These are phyloP conservation scores for Darevskia mixta DNA, from an alignment of 2,797 vertebrate genomes.

Conservation along the genomic window DNA sequence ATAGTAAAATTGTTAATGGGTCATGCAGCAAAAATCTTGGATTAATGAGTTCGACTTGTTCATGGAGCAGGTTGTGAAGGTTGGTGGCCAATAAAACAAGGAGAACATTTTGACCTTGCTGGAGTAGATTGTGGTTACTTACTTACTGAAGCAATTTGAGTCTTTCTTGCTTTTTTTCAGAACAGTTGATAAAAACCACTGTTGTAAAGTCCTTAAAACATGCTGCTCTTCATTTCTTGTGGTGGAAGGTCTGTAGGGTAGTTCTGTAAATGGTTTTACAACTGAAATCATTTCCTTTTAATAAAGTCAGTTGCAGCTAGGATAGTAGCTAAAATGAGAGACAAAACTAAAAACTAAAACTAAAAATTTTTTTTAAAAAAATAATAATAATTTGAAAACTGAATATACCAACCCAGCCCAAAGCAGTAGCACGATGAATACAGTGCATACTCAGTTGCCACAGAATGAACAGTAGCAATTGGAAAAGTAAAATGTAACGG, in stretches of 20 bases:
- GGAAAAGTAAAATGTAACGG: background rate
- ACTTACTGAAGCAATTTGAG: slow-evolving; percentile 11
- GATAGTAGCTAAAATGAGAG: background rate
- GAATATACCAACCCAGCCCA: too few species aligned
- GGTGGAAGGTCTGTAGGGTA: background rate
- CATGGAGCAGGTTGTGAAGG: slow-evolving; percentile 2
- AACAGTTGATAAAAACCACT: slow-evolving; percentile 1
- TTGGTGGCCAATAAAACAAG: slow-evolving; percentile 10
- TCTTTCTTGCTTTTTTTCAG: background rate
- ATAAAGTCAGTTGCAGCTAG: background rate
- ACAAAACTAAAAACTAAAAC: background rate
- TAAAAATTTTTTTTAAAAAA: too few species aligned
- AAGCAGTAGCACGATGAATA: background rate
- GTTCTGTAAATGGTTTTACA: background rate
- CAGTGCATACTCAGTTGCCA: background rate
- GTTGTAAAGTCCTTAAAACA: background rate
- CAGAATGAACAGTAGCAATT: background rate
- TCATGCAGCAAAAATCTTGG: slow-evolving; percentile 20
- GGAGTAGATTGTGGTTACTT: background rate
- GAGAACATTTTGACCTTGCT: slow-evolving; percentile 2
- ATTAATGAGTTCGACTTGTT: slow-evolving; percentile 21
- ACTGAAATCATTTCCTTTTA: background rate
- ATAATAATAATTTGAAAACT: too few species aligned
- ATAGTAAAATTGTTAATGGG: slow-evolving; percentile 24
- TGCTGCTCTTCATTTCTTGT: background rate